Conservation (phyloP, 2,888 invertebrate species). For the Rhagophthalmus giganteus region DNA sequence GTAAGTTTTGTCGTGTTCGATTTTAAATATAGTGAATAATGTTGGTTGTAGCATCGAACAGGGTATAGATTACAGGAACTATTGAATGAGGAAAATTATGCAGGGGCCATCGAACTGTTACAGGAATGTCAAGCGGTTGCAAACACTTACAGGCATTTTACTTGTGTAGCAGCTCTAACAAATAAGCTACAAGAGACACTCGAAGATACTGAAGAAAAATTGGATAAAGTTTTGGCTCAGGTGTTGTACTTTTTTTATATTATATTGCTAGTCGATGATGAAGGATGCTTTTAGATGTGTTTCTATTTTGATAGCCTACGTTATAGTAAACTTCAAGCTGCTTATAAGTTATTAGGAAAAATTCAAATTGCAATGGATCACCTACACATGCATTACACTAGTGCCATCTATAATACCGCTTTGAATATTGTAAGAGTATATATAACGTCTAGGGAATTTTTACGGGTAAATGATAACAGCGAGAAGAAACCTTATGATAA, state of each 20-base stretch:
- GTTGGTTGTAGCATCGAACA: constrained; percentile 71
- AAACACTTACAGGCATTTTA: constrained; percentile 80
- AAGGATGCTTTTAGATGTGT: constrained; percentile 55
- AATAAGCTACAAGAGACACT: constrained; percentile 88
- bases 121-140: constrained; percentile 87
- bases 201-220: constrained; percentile 86
- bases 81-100: constrained; percentile 82
- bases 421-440: constrained; percentile 60
- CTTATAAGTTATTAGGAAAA: constrained; percentile 87
- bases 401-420: constrained; percentile 84
- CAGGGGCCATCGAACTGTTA: constrained; percentile 86
- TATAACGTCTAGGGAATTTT: constrained; percentile 51
- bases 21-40: no score
- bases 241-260: constrained; percentile 38
- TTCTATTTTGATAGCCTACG: constrained; percentile 75
- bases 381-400: constrained; percentile 92
- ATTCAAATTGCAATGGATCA: constrained; percentile 87
- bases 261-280: neutral
- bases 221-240: constrained; percentile 84
- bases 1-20: no score
- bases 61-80: constrained; percentile 82
- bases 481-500: constrained; percentile 78
- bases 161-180: constrained; percentile 86
- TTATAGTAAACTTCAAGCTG: constrained; percentile 83
- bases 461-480: constrained; percentile 54